A percentile compares a stretch with the other conserved stretches of the same genome.
phyloP scores from a whole-genome alignment of 2,797 vertebrate genomes.

The Astyanax mexicanus region DNA sequence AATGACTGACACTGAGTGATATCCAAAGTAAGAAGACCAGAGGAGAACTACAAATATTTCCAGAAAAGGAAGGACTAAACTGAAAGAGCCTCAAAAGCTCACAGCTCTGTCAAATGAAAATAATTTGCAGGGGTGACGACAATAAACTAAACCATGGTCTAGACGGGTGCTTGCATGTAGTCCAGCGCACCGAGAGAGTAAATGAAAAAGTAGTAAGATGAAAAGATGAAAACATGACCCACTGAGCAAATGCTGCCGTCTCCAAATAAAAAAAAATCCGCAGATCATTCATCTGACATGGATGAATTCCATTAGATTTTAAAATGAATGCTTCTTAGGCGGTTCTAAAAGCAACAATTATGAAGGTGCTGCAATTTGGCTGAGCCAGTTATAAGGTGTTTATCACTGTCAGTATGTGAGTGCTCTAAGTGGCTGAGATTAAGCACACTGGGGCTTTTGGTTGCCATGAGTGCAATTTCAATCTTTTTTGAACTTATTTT shows the following conservation, averaged over 20 bases:
- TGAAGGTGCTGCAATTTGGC: constrained; percentile 12
- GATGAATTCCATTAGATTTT: background rate
- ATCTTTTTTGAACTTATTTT: background rate
- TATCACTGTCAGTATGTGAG: background rate
- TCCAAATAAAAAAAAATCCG: background rate
- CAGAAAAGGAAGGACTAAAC: background rate
- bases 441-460: background rate
- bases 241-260: background rate
- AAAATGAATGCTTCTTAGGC: background rate
- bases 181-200: background rate
- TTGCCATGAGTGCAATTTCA: background rate
- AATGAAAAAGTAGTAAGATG: constrained; percentile 1
- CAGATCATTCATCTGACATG: background rate
- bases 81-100: background rate
- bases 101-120: background rate
- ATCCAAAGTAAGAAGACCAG: background rate
- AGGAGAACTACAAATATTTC: background rate
- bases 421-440: constrained; percentile 9
- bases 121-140: background rate
- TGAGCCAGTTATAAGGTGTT: background rate
- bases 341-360: constrained; percentile 1
- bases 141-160: background rate
- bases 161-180: background rate
- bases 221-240: constrained; percentile 12
- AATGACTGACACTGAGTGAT: too few relatives aligned